Base-by-base conservation (phyloP, 2,888 invertebrate species). In the Dascillus cervinus region DNA sequence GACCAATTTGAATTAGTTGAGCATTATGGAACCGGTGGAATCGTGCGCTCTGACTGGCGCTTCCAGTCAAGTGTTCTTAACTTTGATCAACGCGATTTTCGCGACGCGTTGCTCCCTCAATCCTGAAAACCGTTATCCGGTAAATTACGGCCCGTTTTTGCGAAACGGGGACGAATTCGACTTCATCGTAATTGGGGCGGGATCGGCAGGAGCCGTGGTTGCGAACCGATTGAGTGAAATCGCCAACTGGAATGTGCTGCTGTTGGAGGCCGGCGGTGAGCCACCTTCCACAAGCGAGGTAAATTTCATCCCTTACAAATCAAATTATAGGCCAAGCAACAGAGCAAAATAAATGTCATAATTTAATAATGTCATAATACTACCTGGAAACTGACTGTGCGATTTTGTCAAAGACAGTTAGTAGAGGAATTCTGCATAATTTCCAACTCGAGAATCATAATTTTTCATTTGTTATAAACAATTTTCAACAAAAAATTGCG, bases 231-330 rank as follows among this genome's bases (percentile, higher is more conserved):
- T 71, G 9, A 55, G 66, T 0, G 65, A 67, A 43, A 46, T 53
- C 8, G 34, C 46, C 19, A 38, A 56, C 17, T 65, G 63, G 62
- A 60, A 43, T 36, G 58, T 66, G 11, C 42, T 62, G 6, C 43
- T 62, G 4, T 29, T 62, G 20, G 62, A 62, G 46, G 61, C 61
- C n/a, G 62, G 62, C 20, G 50, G 52, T 36, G 50, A 57, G 34
- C 51, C 56, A 21, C 31, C 47, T n/a, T 19, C 50, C 3, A 38
- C 44, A 84, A 82, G 1, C 83, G 85, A 59, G 71, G 85, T 40
- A 21, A 22, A 11, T 13, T 5, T 12, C 6, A 6, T 17, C 66
- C 66, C n/a, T n/a, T n/a, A n/a, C n/a, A n/a, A n/a, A n/a, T n/a
- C n/a, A n/a, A n/a, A n/a, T n/a, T n/a, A n/a, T n/a, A n/a, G n/a